phyloP scores from a whole-genome alignment of 2,113 vertebrate genomes.

The Urocitellus parryii region DNA sequence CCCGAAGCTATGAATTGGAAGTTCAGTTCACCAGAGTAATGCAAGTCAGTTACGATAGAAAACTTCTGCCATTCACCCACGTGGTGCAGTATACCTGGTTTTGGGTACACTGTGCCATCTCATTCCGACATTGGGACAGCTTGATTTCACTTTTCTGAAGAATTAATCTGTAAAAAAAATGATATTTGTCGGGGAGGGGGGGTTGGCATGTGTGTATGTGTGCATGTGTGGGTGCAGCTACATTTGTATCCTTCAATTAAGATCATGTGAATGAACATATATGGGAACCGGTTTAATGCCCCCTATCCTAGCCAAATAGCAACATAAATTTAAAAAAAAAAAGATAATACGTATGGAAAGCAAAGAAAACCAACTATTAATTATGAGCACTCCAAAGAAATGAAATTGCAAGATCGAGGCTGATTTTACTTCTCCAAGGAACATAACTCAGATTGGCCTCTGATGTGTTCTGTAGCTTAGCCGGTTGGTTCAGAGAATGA shows the following conservation, averaged over 20 bases:
- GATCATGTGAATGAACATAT: neutral
- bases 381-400: neutral
- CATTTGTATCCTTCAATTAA: neutral
- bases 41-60: neutral
- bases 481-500: constrained; percentile 53
- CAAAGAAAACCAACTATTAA: neutral
- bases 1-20: neutral
- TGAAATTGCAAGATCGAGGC: accelerated
- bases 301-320: neutral
- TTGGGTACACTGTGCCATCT: neutral
- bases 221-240: constrained; percentile 24
- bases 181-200: neutral
- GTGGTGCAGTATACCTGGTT: neutral
- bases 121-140: neutral
- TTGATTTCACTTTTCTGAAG: neutral
- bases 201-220: neutral
- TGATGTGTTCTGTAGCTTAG: constrained; percentile 61
- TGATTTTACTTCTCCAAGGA: constrained; percentile 16
- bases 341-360: neutral
- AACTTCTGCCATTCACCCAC: neutral
- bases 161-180: neutral
- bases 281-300: neutral
- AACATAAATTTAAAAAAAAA: neutral
- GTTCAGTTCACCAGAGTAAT: neutral
- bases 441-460: constrained; percentile 10